phyloP scores from a whole-genome alignment of 2,888 invertebrate species.

The Ormyrus rosae region DNA sequence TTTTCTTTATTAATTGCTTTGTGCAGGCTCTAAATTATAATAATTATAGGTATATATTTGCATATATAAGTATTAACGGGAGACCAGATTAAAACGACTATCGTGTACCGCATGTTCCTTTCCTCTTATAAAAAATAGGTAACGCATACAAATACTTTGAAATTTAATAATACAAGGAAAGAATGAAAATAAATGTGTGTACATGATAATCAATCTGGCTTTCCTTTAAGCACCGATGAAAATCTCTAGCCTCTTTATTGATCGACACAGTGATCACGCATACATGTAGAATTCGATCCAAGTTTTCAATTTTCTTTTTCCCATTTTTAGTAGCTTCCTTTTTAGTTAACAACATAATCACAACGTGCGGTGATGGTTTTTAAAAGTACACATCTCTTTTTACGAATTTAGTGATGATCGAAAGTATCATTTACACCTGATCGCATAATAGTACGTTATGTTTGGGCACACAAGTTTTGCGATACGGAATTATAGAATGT shows the following conservation, averaged over 20 bases:
- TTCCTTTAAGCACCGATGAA: constrained; percentile 37
- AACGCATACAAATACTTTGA: no score
- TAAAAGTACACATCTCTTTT: constrained; percentile 37
- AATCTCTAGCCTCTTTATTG: constrained; percentile 48
- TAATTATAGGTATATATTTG: constrained; percentile 31
- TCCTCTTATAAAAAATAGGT: no score
- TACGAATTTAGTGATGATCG: constrained; percentile 35
- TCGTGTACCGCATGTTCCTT: no score
- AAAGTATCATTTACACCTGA: constrained; percentile 48
- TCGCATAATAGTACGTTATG: constrained; percentile 50
- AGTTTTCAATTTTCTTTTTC: constrained; percentile 25
- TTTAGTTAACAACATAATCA: constrained; percentile 23
- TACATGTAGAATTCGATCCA: constrained; percentile 26
- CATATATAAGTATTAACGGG: constrained; percentile 30
- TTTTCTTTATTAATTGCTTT: constrained; percentile 47
- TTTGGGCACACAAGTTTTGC: constrained; percentile 41
- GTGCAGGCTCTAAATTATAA: constrained; percentile 49
- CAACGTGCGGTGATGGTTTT: constrained; percentile 51
- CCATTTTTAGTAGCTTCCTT: constrained; percentile 23
- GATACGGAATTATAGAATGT: constrained; percentile 32
- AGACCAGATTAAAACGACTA: no score
- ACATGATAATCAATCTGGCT: no score
- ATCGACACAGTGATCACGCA: constrained; percentile 27
- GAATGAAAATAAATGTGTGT: no score
- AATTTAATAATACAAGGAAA: no score